Percentiles rank a stretch among this genome's conserved stretches.
Evolutionary conservation across 2,797 vertebrate genomes (phyloP).

Genomic region (Nyctalus aviator): DNA sequence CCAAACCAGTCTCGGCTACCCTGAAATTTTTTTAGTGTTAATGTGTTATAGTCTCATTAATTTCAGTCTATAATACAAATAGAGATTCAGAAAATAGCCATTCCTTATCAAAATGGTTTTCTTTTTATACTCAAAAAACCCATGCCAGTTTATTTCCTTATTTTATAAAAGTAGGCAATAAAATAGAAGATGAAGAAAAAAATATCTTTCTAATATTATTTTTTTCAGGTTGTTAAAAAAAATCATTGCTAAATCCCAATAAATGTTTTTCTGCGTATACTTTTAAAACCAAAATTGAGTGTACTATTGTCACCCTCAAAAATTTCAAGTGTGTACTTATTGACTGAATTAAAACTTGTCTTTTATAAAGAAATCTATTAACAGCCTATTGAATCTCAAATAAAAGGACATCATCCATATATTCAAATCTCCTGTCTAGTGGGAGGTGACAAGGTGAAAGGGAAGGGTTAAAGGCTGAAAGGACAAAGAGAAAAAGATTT

Average conservation of each 20-base stretch:
- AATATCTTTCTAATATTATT: neutral
- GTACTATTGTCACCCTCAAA: neutral
- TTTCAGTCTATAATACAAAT: constrained; percentile 9
- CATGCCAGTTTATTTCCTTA: neutral
- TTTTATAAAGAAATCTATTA: constrained; percentile 52
- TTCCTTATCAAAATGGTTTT: constrained; percentile 23
- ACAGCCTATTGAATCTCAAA: neutral
- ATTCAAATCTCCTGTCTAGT: neutral
- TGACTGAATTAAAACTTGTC: constrained; percentile 28
- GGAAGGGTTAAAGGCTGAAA: neutral
- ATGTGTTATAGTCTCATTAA: neutral
- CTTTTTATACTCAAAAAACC: constrained; percentile 22
- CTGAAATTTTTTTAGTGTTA: neutral
- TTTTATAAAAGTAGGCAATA: constrained; percentile 1
- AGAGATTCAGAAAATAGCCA: constrained; percentile 6
- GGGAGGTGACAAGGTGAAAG: neutral
- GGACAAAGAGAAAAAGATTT: neutral
- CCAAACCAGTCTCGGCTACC: too few species aligned
- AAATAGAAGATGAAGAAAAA: neutral
- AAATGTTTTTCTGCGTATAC: neutral
- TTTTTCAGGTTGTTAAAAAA: constrained; percentile 7
- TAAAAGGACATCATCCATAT: neutral
- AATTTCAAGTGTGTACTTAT: neutral
- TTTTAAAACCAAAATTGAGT: constrained; percentile 39
- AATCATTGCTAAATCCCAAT: neutral